Base-by-base conservation (phyloP, 1,140 invertebrate genomes). In the Drosophila virilis region DNA sequence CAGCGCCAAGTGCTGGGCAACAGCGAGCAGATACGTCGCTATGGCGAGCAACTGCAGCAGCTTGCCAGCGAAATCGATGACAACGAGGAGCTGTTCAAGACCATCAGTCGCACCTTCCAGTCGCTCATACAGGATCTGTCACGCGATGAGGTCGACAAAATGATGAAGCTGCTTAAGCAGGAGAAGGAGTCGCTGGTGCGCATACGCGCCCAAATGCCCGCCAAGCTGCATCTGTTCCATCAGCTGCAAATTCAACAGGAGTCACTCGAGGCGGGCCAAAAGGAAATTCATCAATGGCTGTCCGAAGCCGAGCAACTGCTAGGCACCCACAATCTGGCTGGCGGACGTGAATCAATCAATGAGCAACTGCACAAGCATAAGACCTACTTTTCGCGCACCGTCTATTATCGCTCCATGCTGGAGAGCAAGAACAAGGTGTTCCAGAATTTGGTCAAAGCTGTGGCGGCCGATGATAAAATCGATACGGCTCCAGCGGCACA, bases 361-460 rank as follows among this genome's bases (percentile, higher is more conserved):
- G 93, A 94, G 15, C 95, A 96, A 60, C 93, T 98, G 22, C 96
- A 97, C 55, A 95, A 94, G 77, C 96, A 98, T 83, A 97, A 98
- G 91, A 94, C 95, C 13, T 98, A 98, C 93, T 98, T 98, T 91
- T 96, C 97, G 0, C 94, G 97, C 66, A 97, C 95, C 0, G 94
- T 97, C 0, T 98, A 98, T 91, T 98, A 98, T 92, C 97, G 96
- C 89, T 98, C 97, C 0, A 98, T 98, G 96, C 90, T 98, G 43
- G 97, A 98, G 78, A 98, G 97, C 81, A 98, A 98, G 92, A 98
- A 98, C 92, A 98, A 98, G 93, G 95, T 98, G n/a, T 96, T 98
- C 92, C 95, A 96, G 72, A 98, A 95, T 81, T 96, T 98, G n/a
- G 93, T 96, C 0, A 96, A 96, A 80, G 94, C 96, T 0, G 95